Evolutionary conservation across 2,113 vertebrate genomes (phyloP), one percentile per base, ranked within the genome.

Genomic region (Gymnocephalus cernua): DNA sequence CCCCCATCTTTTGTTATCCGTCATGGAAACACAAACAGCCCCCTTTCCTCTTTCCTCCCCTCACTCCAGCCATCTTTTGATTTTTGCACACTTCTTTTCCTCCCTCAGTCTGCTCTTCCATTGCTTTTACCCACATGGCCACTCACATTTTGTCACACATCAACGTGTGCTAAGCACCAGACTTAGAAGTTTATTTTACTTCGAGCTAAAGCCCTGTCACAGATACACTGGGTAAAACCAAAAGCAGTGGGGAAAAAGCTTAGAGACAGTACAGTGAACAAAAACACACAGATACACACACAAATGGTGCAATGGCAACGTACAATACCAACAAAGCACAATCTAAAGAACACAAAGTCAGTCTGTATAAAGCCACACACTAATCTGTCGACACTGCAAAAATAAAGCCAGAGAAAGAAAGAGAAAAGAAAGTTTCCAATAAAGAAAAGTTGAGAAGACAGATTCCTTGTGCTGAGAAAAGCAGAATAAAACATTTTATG

Each of bases 321-420:
- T 44, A 79, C 79, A 78, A 72, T 47, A 41, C 38, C 62, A 69
- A 66, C 51, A 68, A 74, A 77, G 61, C 45, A 58, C 72, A 77
- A 61, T 67, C 66, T 38, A 79, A 79, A 82, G 77, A 59, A 66
- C 77, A 47, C 74, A 82, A 32, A 73, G 73, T 71, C 71, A 81
- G 72, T 45, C 63, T 66, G 50, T 86, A 61, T 81, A 86, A 85
- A 44, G 63, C 84, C 75, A 85, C 59, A 51, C 58, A 68, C 44
- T 64, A 79, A 86, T 87, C 71, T 88, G 91, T 83, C 64, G 73
- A 88, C 76, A 78, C 71, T 77, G 85, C 86, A 89, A 61, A 92
- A 87, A 79, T 71, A 56, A 83, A 86, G 74, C 50, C 11, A 45
- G 29, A 58, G 67, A 77, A 77, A 81, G 47, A 72, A 77, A 61